These are phyloP conservation scores for Melieria picta DNA, from an alignment of 2,888 invertebrate genomes.

Conservation along the genomic window DNA sequence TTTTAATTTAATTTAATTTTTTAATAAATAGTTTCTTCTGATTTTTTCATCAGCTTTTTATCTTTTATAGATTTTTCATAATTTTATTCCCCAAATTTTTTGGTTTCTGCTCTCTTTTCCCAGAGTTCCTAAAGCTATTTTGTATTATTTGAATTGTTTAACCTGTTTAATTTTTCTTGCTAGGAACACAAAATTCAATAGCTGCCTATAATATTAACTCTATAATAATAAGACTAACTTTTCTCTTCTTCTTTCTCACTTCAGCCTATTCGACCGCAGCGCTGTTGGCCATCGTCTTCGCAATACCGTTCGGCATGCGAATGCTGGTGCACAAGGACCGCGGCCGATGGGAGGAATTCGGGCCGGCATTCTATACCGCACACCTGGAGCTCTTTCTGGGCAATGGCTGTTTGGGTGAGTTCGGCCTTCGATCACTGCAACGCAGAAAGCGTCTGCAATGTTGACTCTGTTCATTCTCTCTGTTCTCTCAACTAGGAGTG, in stretches of 20 bases:
- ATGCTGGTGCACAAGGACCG: conserved; percentile 74
- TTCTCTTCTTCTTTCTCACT: conserved; percentile 47
- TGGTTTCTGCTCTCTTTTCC: neutral
- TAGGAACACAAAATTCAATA: neutral
- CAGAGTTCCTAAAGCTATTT: neutral
- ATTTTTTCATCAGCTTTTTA: neutral
- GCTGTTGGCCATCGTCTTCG: conserved; percentile 76
- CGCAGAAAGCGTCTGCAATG: neutral
- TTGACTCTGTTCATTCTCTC: neutral
- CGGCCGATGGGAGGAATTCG: conserved; percentile 73
- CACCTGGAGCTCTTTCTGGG: conserved; percentile 78
- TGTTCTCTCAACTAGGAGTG: conserved; percentile 66
- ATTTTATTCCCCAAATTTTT: neutral
- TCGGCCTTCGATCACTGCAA: neutral
- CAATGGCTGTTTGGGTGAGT: conserved; percentile 74
- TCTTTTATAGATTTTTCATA: neutral
- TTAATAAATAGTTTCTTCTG: neutral
- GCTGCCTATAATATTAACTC: neutral
- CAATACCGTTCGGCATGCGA: conserved; percentile 75
- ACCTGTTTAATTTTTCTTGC: neutral
- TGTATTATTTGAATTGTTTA: too few species aligned
- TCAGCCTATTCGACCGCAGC: conserved; percentile 82
- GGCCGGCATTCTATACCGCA: conserved; percentile 76
- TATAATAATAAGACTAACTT: neutral
- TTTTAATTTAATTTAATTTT: conserved; percentile 3